Percentiles rank a stretch among this genome's conserved stretches.
These are phyloP conservation scores for Narcine bancroftii DNA, from an alignment of 2,113 vertebrate genomes.

Conservation along the genomic window DNA sequence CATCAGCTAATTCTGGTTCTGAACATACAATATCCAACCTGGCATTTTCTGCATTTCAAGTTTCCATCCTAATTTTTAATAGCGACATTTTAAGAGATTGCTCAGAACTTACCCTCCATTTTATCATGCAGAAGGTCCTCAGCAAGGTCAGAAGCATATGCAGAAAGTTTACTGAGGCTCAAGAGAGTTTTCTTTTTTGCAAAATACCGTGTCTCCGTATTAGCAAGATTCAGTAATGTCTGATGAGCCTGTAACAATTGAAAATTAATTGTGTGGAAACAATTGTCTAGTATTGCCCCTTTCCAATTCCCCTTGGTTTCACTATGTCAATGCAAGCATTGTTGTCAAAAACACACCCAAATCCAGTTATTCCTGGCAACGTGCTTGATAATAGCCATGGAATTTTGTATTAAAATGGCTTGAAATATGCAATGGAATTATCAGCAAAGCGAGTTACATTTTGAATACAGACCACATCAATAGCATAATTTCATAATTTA, in stretches of 20 bases:
- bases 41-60: too few species aligned
- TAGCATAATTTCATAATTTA: neutral
- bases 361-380: neutral
- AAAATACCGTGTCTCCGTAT: slow-evolving; percentile 79
- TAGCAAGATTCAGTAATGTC: slow-evolving; percentile 77
- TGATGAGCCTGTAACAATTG: slow-evolving; percentile 65
- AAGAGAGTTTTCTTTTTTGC: slow-evolving; percentile 93
- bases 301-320: neutral
- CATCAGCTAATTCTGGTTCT: too few species aligned
- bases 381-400: neutral
- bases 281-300: neutral
- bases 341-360: neutral
- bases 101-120: slow-evolving; percentile 66
- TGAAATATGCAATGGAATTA: neutral
- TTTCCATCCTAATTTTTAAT: too few species aligned
- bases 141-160: slow-evolving; percentile 72
- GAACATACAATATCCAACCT: too few species aligned
- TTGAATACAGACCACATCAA: neutral
- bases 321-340: neutral
- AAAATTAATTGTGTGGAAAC: neutral
- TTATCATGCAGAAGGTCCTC: slow-evolving; percentile 69
- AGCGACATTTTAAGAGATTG: neutral
- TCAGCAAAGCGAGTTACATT: neutral
- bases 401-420: neutral
- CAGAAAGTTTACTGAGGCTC: slow-evolving; percentile 85